A percentile compares a stretch with the other conserved stretches of the same genome.
These are phyloP conservation scores for Bovichtus variegatus DNA, from an alignment of 2,797 vertebrate genomes.

Conservation along the genomic window DNA sequence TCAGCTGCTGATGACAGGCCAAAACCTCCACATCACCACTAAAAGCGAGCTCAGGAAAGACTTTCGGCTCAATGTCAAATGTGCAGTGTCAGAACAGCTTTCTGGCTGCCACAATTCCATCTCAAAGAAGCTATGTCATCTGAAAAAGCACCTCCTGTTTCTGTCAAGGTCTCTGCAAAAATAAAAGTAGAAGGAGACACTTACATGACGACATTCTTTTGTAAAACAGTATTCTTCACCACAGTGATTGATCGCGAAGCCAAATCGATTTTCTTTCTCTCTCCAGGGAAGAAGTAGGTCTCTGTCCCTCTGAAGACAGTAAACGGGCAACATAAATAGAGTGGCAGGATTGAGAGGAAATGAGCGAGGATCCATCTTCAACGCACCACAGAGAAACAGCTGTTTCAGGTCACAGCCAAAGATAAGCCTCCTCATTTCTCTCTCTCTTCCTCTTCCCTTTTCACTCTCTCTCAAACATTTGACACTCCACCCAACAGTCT, in stretches of 20 bases:
- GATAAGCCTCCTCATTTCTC: constrained; percentile 74
- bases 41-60: constrained; percentile 49
- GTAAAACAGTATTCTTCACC: constrained; percentile 39
- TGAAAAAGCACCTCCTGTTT: constrained; percentile 11
- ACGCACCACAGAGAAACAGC: constrained; percentile 82
- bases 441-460: constrained; percentile 28
- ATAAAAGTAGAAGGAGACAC: constrained; percentile 36
- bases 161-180: constrained; percentile 28
- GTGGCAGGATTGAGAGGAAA: constrained; percentile 80
- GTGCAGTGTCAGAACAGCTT: constrained; percentile 39
- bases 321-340: constrained; percentile 80
- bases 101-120: constrained; percentile 8
- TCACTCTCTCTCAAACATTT: constrained; percentile 44
- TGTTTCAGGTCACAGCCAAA: constrained; percentile 84
- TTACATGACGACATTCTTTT: constrained; percentile 31
- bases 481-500: constrained; percentile 56
- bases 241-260: constrained; percentile 66
- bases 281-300: constrained; percentile 65
- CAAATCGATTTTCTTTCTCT: constrained; percentile 70
- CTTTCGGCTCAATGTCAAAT: constrained; percentile 70
- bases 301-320: constrained; percentile 72
- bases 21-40: constrained; percentile 57
- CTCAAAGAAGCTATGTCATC: background rate
- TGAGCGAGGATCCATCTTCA: constrained; percentile 82
- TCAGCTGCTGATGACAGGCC: constrained; percentile 65